A percentile compares a stretch with the other conserved stretches of the same genome.
These are phyloP conservation scores for Prunella himalayana DNA, from an alignment of 2,113 vertebrate species.

Conservation along the genomic window DNA sequence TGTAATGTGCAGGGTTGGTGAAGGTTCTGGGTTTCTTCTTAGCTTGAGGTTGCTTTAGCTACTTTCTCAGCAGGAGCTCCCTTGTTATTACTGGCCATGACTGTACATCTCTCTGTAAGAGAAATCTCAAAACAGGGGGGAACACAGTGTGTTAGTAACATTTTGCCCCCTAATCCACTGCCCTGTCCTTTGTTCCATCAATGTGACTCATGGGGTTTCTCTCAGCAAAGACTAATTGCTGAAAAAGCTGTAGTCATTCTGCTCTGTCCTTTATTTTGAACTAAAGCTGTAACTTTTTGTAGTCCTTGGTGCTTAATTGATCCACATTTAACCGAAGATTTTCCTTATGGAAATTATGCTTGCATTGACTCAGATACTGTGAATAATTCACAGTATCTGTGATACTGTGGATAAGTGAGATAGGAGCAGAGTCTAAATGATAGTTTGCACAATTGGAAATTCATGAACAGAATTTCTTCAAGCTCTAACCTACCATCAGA, in stretches of 20 bases:
- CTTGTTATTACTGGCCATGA: not conserved
- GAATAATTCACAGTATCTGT: not conserved
- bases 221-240: not conserved
- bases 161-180: not conserved
- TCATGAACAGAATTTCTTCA: not conserved
- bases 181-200: not conserved
- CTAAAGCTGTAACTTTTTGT: not conserved
- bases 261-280: not conserved
- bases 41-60: not conserved
- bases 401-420: not conserved
- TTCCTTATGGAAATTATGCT: not conserved
- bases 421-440: not conserved
- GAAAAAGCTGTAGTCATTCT: not conserved
- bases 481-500: not conserved
- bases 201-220: not conserved
- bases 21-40: not conserved
- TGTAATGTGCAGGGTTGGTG: not conserved
- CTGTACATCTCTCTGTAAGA: not conserved
- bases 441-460: not conserved
- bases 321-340: not conserved
- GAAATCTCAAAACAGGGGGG: not conserved
- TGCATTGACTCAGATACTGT: not conserved
- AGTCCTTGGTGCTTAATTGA: not conserved
- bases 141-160: accelerated
- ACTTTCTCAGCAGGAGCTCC: not conserved